A percentile compares a stretch with the other conserved stretches of the same genome.
Evolutionary conservation across 2,888 invertebrate species (phyloP).

Genomic region (Rhabditoides inermis): DNA sequence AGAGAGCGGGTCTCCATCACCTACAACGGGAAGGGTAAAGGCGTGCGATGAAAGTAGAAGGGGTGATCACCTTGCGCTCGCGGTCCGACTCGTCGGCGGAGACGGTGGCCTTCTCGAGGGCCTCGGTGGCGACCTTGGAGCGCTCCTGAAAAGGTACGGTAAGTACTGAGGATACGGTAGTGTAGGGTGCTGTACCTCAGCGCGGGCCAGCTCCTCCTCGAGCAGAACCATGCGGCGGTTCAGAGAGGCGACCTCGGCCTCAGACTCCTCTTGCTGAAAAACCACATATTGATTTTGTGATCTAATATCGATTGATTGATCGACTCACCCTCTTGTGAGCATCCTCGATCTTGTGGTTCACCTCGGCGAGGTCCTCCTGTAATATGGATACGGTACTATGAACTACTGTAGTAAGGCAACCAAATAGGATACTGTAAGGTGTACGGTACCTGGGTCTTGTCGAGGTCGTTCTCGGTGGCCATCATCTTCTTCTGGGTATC

Average conservation of each 20-base stretch:
- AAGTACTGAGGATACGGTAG: no score
- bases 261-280: no score
- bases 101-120: slow-evolving; percentile 95
- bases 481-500: slow-evolving; percentile 96
- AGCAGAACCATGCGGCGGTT: slow-evolving; percentile 94
- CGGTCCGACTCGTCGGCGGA: slow-evolving; percentile 99
- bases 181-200: slow-evolving; percentile 66
- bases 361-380: neutral
- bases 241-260: slow-evolving; percentile 62
- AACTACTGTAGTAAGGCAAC: no score
- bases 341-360: neutral
- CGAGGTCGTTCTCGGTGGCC: slow-evolving; percentile 92
- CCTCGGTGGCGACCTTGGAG: slow-evolving; percentile 84
- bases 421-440: no score
- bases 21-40: slow-evolving; percentile 96
- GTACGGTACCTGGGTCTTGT: no score
- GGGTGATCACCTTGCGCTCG: no score
- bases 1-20: slow-evolving; percentile 97
- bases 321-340: neutral
- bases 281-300: no score
- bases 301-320: no score
- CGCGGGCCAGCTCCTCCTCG: slow-evolving; percentile 95
- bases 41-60: slow-evolving; percentile 56
- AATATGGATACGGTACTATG: no score
- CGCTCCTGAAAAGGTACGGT: no score